Base-by-base conservation (phyloP, 2,797 vertebrate genomes). In the Chrysocyon brachyurus region DNA sequence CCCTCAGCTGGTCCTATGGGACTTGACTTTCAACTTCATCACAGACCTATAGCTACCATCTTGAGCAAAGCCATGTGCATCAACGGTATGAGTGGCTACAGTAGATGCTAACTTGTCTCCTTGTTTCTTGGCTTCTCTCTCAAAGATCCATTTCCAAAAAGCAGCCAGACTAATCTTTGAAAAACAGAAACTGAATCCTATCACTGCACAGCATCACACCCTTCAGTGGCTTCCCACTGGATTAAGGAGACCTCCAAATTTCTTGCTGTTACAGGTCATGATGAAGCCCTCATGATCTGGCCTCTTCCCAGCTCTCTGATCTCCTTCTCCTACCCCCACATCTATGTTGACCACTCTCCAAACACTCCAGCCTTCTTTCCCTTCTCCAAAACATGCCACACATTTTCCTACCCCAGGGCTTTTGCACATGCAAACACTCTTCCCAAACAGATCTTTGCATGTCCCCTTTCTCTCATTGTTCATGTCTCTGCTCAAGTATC, bases 91-190 rank as follows among this genome's bases (percentile, higher is more conserved):
- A 36, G 70, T 73, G 72, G 61, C 88, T 54, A 17, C 17, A 36
- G 0, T 1, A 17, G 14, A 40, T 9, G 3, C 77, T 56, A 22
- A 3, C 2, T 49, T 63, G 7, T 21, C 22, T 64, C 33, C 78
- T 70, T 36, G 26, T 94, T 66, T 75, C 33, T 87, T 40, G 64
- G 24, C 61, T 89, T 95, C 86, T 57, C 40, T 64, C 73, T 73
- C 24, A 54, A 79, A 78, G 40, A 52, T 61, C 33, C 26, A 15
- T 40, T 90, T 68, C 54, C 56, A 73, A 91, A 72, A 26, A 72
- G 36, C 24, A 91, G 52, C 56, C 31, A 33, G 31, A 84, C 28
- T 8, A 3, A 10, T 57, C 81, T 28, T 89, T 90, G 31, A 16
- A 57, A 59, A 75, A 72, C 0, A 0, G 28, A 36, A n/a, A 52